Evolutionary conservation across 2,888 invertebrate genomes (phyloP).

Genomic region (Philereme transversata): DNA sequence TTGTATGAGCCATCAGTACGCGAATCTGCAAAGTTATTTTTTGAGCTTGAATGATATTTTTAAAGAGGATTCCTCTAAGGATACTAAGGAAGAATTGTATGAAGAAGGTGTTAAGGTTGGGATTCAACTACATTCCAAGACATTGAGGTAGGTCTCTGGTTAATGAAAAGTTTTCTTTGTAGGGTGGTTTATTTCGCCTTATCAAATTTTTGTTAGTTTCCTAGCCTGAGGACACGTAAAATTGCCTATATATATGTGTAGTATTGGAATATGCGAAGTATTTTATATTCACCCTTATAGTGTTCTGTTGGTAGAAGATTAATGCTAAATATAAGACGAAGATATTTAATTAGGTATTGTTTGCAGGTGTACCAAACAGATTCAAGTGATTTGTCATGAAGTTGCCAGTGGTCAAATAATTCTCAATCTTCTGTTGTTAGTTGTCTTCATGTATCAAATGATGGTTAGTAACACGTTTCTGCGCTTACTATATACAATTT

Average conservation of each 20-base stretch:
- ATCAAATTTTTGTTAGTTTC: no score
- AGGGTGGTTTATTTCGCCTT: no score
- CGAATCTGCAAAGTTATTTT: constrained; percentile 4
- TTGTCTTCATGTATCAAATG: constrained; percentile 48
- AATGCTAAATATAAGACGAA: no score
- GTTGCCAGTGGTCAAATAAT: constrained; percentile 54
- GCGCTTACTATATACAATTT: not conserved
- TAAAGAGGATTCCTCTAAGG: not conserved
- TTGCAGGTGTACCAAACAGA: constrained; percentile 48
- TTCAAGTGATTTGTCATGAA: constrained; percentile 43
- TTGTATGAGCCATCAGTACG: constrained; percentile 5
- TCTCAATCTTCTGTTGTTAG: constrained; percentile 43
- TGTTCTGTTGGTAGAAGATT: no score
- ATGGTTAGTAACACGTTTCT: constrained; percentile 39
- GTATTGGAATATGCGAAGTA: no score
- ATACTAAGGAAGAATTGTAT: not conserved
- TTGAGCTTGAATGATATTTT: constrained; percentile 1
- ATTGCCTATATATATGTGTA: no score
- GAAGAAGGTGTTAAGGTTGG: constrained; percentile 2
- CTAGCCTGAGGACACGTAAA: no score
- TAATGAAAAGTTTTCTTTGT: no score
- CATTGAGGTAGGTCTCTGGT: not conserved
- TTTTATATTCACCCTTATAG: no score
- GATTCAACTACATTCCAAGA: constrained; percentile 8
- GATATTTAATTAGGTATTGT: no score